phyloP scores from a whole-genome alignment of 2,797 vertebrate species.

The Sardinella longiceps region DNA sequence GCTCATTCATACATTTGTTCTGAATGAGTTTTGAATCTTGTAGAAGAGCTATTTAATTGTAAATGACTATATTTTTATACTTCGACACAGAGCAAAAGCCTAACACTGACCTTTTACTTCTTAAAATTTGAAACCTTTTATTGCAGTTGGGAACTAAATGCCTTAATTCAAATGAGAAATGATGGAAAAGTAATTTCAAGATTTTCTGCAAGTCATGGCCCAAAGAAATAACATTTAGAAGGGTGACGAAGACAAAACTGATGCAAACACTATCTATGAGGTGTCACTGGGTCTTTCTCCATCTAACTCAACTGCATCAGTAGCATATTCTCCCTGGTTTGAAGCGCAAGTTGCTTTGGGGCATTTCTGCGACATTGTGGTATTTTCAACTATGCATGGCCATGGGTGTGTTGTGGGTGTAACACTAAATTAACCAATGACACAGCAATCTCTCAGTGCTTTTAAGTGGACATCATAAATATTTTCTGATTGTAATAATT shows the following conservation, averaged over 20 bases:
- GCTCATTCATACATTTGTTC: slow-evolving; percentile 24
- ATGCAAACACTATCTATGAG: neutral
- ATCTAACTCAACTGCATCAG: no score
- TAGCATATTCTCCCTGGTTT: no score
- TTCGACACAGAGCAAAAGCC: neutral
- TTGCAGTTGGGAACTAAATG: neutral
- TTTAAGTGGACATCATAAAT: no score
- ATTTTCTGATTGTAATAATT: no score
- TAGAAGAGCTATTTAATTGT: slow-evolving; percentile 5
- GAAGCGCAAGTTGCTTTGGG: no score
- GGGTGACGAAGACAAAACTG: neutral
- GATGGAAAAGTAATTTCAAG: neutral
- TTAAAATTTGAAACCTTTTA: neutral
- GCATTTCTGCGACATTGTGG: no score
- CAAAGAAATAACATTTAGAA: neutral
- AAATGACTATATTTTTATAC: neutral
- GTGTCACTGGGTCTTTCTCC: no score
- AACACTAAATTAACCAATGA: no score
- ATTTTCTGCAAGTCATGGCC: neutral
- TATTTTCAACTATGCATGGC: no score
- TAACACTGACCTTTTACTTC: neutral
- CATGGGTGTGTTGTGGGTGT: no score
- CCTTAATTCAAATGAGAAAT: neutral
- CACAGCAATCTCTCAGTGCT: no score
- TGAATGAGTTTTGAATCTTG: neutral